Evolutionary conservation across 1,140 invertebrate genomes (phyloP), one percentile per base, ranked within the genome.

Genomic region (Caenorhabditis brenneri): DNA sequence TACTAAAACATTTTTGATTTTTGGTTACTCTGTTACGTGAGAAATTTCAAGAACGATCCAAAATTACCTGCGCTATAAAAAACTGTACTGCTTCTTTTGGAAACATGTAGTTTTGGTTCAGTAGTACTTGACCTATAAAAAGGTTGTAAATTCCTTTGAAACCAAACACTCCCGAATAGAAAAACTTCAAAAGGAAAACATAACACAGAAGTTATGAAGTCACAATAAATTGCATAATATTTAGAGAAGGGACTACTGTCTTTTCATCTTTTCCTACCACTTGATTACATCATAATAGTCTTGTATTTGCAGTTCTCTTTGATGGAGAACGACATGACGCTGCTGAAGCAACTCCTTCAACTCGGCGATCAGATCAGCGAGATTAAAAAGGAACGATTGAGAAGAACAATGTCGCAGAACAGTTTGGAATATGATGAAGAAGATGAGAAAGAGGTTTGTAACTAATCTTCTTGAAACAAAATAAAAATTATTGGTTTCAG

Each of bases 311-410:
- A 83, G 82, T 74, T 83, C 58, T 65, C 60, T 36, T 65, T 83
- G 51, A 79, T 83, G 82, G 82, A 83, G 46, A 83, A 83, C 74
- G 82, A 83, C 82, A 79, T 83, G 82, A 69, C 51, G 24, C 60
- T 83, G 42, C 74, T 83, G 46, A 46, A 83, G 55, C 82, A 83
- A 65, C 78, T 83, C 31, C 65, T 83, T 42, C 36, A 79, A 49
- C 74, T 83, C 29, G 82, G 82, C 33, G 82, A 83, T 69, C 65
- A 83, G 55, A 69, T 83, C 27, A 55, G 58, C 33, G 82, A 58
- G 42, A 83, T 83, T 19, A 83, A 69, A 39, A 79, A 83, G n/a
- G 65, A 79, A 51, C 24, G 74, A 24, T 16, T 83, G n/a, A 39
- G 82, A 55, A 46, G 82, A 19, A 79, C 69, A 29, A 42, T 55